Evolutionary conservation across 1,140 invertebrate genomes (phyloP), one percentile per base, ranked within the genome.

Genomic region (Apis laboriosa): DNA sequence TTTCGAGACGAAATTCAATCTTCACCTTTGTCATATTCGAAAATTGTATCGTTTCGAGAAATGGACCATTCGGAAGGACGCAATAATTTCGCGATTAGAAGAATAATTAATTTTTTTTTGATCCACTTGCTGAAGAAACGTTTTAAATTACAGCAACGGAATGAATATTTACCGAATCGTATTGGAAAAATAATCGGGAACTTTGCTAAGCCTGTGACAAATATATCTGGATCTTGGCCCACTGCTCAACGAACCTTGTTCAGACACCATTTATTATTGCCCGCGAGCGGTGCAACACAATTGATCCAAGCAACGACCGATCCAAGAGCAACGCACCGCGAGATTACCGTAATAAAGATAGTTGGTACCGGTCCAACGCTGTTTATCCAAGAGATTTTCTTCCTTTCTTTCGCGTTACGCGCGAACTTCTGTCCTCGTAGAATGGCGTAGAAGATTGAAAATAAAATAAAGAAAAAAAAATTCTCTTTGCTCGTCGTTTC

Each of bases 291-390:
- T 53, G 51, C 63, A 77, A 84, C 61, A 87, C 85, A 87, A 88
- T 88, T 85, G 85, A 88, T 85, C 83, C 76, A 78, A 87, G 63
- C 70, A 77, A 78, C 63, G 77, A 60, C 49, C 56, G 17, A 21
- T 60, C 74, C 82, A 85, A 87, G 79, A 85, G 83, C 85, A 77
- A 85, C 83, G 83, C 79, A 80, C 84, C 83, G 43, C 73, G 72
- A 79, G 83, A 87, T 85, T 85, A 88, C 79, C 58, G 87, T 85
- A 88, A 88, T 88, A 87, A 85, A 88, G 83, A 88, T 87, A 85
- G 75, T 88, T 88, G 87, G 87, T 88, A 68, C 53, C 49, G 51
- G 60, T 88, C 87, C 87, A 88, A 87, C 49, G 66, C 71, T 79
- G 72, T 87, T 83, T 85, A 85, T 85, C 84, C 80, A 43, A 28